phyloP scores from a whole-genome alignment of 2,888 invertebrate species.

The Pristionchus mayeri region DNA sequence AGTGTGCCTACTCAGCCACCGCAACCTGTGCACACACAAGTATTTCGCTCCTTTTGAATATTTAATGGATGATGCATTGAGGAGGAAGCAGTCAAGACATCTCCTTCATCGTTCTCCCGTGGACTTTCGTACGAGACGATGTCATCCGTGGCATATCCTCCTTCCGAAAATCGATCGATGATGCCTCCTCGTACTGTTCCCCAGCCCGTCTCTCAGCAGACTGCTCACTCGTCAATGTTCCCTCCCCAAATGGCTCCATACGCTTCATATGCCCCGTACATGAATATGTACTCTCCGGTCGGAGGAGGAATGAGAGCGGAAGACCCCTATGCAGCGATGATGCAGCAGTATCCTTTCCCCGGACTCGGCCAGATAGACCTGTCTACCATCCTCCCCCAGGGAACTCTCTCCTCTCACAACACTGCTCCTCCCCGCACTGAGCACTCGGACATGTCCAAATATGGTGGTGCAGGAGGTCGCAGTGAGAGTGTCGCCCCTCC shows the following conservation, averaged over 20 bases:
- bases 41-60: background rate
- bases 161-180: constrained; percentile 11
- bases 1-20: background rate
- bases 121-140: constrained; percentile 38
- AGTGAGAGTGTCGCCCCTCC: constrained; percentile 60
- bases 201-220: constrained; percentile 5
- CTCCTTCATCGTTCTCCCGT: constrained; percentile 30
- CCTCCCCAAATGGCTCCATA: constrained; percentile 38
- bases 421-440: constrained; percentile 35
- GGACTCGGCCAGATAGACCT: constrained; percentile 61
- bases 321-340: constrained; percentile 59
- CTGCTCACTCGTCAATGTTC: constrained; percentile 28
- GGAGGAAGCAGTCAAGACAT: constrained; percentile 18
- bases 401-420: constrained; percentile 51
- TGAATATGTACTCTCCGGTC: constrained; percentile 58
- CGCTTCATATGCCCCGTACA: constrained; percentile 33
- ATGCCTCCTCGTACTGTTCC: background rate
- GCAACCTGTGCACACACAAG: background rate
- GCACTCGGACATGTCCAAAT: constrained; percentile 45
- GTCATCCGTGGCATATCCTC: constrained; percentile 16
- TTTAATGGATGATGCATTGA: background rate
- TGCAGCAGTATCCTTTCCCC: constrained; percentile 61
- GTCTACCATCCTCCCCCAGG: constrained; percentile 57
- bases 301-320: constrained; percentile 56
- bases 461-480: constrained; percentile 39